Evolutionary conservation across 2,797 vertebrate species (phyloP), one percentile per base, ranked within the genome.

Genomic region (Rhabdomys pumilio): DNA sequence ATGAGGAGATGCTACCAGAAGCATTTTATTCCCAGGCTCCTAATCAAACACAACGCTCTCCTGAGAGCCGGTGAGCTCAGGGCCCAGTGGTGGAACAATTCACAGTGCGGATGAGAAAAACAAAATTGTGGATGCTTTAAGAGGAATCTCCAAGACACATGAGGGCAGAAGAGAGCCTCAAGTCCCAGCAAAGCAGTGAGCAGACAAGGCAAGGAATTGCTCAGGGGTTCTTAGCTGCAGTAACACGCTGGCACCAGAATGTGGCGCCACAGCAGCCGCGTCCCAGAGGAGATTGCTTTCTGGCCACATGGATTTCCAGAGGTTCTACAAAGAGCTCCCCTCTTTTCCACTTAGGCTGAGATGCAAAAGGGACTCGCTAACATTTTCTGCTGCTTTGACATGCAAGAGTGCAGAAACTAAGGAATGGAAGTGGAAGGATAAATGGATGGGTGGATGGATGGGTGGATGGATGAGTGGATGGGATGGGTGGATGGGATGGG

Each of bases 321-420:
- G 1, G 9, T 10, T n/a, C 31, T 1, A 41, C 38, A 72, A 84
- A 79, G 82, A 89, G 57, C 50, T 50, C 15, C 22, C 20, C 29
- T 81, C 53, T 92, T 61, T 7, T 41, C 8, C 31, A n/a, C 55
- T 65, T 80, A 82, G 81, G 50, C 61, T 20, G 63, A 96, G 97
- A 93, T 55, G 69, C 13, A 2, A 55, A n/a, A 12, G 73, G 6
- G 53, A 89, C 26, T 53, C 57, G n/a, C 59, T 75, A 29, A 29
- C 31, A 50, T 63, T 96, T 91, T 87, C 79, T 50, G 34, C 15
- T 47, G 53, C 50, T 65, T 26, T 91, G 86, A 65, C 6, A 90
- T 81, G n/a, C 22, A 61, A 76, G 38, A 91, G 67, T 13, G 55
- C 2, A 82, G 14, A 4, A 19, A 11, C 29, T 50, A 91, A 38